These are phyloP conservation scores for Pomacea canaliculata DNA, from an alignment of 2,888 invertebrate genomes.

Conservation along the genomic window DNA sequence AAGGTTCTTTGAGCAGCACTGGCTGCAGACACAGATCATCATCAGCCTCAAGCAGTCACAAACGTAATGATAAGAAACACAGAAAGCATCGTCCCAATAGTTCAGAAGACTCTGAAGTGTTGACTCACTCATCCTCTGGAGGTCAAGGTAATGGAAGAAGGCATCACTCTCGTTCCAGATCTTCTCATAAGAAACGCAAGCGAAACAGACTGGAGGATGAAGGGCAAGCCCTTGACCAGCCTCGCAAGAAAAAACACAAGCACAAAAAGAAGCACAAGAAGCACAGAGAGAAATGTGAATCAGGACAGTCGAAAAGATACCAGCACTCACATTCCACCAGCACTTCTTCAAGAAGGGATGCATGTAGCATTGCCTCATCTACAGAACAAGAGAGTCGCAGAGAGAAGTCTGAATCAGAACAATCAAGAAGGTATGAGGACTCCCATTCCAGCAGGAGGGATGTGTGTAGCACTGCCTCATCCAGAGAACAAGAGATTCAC, in stretches of 20 bases:
- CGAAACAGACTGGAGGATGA: not conserved
- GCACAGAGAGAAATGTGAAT: slow-evolving; percentile 25
- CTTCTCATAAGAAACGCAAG: slow-evolving; percentile 1
- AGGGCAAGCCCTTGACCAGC: not conserved
- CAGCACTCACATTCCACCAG: not conserved
- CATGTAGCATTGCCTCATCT: not conserved
- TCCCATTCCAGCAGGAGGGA: not conserved
- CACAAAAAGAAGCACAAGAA: slow-evolving; percentile 28
- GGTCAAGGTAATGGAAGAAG: not conserved
- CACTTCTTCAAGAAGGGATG: not conserved
- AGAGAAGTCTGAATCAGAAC: slow-evolving; percentile 12
- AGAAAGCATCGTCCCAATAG: slow-evolving; percentile 1
- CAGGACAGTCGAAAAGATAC: slow-evolving; percentile 30
- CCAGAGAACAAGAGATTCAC: slow-evolving; percentile 6
- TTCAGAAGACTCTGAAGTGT: not conserved
- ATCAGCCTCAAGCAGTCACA: not conserved
- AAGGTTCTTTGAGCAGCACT: not conserved
- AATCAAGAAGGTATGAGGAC: slow-evolving; percentile 23
- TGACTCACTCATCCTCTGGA: not conserved
- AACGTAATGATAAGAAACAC: not conserved
- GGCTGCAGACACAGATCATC: not conserved
- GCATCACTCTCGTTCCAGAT: slow-evolving; percentile 6
- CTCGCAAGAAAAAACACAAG: slow-evolving; percentile 18
- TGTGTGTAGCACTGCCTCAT: not conserved
- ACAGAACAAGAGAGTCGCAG: slow-evolving; percentile 3